Evolutionary conservation across 2,113 vertebrate species (phyloP), one percentile per base, ranked within the genome.

Genomic region (Sebastes schlegelii): DNA sequence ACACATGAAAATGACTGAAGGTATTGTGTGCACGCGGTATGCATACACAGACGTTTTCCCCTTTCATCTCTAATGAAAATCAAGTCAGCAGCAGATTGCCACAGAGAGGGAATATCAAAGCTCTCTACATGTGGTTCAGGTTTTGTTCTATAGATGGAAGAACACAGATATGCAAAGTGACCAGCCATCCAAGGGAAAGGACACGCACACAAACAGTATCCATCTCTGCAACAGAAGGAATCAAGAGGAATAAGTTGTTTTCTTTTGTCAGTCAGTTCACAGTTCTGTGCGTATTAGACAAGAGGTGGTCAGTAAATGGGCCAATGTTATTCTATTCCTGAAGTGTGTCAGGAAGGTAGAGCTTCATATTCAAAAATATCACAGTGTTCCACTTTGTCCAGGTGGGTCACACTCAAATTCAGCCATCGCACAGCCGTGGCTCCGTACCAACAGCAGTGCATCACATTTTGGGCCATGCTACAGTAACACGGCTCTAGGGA

Each of bases 301-400:
- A 9, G 77, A 76, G 72, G 23, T 83, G 49, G 79, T 76, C 57
- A 52, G 69, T 80, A 88, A 91, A 86, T 83, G 76, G 91, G 88
- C 57, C 89, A 65, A 65, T 60, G 55, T n/a, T 52, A 23, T 5
- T 40, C 90, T 91, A 71, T 90, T 91, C 70, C 61, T 88, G 80
- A 86, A 87, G 43, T 90, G 76, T 88, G 83, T 84, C 86, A 87
- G 74, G 58, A 81, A 75, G 71, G 79, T 71, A 45, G 63, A 80
- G 43, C 51, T 75, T 66, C 60, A 75, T 10, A 12, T 68, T 80
- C 74, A 64, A 74, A 91, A 93, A 92, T 90, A 89, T 77, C 80
- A 58, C 51, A 2, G 8, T 77, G 86, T 68, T 87, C 89, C 66
- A 88, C 58, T 85, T 91, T 68, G 77, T 78, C 84, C 81, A 85